A percentile compares a stretch with the other conserved stretches of the same genome.
phyloP scores from a whole-genome alignment of 2,888 invertebrate species.

The Synanthedon formicaeformis region DNA sequence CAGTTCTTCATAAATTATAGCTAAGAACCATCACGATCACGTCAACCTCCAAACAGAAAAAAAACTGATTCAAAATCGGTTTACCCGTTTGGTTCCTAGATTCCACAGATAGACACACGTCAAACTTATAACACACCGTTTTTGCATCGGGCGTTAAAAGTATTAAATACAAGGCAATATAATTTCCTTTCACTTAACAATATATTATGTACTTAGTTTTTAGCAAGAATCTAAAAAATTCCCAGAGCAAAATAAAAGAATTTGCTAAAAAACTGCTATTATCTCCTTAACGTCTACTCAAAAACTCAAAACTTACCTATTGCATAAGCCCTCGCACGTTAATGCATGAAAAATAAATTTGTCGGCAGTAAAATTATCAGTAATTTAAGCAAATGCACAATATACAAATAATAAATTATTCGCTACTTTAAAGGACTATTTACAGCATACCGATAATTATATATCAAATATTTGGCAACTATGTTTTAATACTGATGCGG shows the following conservation, averaged over 20 bases:
- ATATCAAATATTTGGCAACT: constrained; percentile 61
- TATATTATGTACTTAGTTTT: too few species aligned
- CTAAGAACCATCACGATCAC: not conserved
- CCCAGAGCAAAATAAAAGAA: not conserved
- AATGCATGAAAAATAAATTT: constrained; percentile 62
- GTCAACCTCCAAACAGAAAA: too few species aligned
- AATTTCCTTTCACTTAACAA: too few species aligned
- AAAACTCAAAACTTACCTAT: constrained; percentile 49
- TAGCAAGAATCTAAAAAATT: not conserved
- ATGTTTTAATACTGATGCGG: constrained; percentile 68
- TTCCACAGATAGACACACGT: too few species aligned
- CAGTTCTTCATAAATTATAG: too few species aligned
- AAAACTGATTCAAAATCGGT: too few species aligned
- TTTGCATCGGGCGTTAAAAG: too few species aligned
- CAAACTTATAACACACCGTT: too few species aligned
- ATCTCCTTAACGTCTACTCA: constrained; percentile 1
- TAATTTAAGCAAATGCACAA: constrained; percentile 33
- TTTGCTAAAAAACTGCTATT: not conserved
- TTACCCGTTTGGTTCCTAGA: too few species aligned
- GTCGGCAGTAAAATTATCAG: constrained; percentile 39
- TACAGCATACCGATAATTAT: constrained; percentile 51
- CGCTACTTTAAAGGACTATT: constrained; percentile 47
- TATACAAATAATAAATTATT: constrained; percentile 26
- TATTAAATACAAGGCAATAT: too few species aligned
- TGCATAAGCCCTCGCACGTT: constrained; percentile 50